Evolutionary conservation across 2,797 vertebrate genomes (phyloP).

Genomic region (Odontamblyopus rebecca): DNA sequence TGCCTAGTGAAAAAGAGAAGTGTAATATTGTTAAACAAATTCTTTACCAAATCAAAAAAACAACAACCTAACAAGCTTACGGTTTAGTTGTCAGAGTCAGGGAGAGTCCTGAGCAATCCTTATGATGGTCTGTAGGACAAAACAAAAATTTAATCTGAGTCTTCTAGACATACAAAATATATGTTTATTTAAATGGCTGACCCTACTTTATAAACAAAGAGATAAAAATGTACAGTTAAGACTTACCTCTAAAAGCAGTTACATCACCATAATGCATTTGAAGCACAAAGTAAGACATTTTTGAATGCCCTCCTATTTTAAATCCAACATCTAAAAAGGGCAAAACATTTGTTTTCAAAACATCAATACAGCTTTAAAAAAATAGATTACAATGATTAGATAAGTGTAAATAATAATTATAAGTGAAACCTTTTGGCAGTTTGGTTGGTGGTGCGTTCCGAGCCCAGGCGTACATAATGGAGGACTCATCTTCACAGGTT

Average conservation of each 20-base stretch:
- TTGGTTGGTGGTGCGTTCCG: conserved; percentile 91
- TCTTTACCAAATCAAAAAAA: not conserved
- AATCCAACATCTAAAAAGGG: conserved; percentile 90
- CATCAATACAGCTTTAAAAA: too few species aligned
- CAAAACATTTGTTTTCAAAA: too few species aligned
- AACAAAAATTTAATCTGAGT: conserved; percentile 13
- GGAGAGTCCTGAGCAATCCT: conserved; percentile 92
- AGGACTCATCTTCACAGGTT: conserved; percentile 86
- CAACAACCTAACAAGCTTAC: conserved; percentile 74
- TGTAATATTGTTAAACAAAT: not conserved
- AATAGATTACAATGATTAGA: not conserved
- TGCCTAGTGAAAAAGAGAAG: conserved; percentile 77
- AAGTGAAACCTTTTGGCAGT: conserved; percentile 85
- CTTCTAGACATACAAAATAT: not conserved
- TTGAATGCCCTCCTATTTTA: conserved; percentile 88
- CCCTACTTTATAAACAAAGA: not conserved
- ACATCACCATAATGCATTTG: conserved; percentile 97
- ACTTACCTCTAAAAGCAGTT: conserved; percentile 86
- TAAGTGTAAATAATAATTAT: not conserved
- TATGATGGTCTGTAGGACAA: conserved; percentile 87
- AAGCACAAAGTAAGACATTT: conserved; percentile 89
- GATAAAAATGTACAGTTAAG: not conserved
- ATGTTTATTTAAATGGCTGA: not conserved
- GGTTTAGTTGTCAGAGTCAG: conserved; percentile 89
- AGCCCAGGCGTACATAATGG: conserved; percentile 97